These are phyloP conservation scores for Malurus melanocephalus DNA, from an alignment of 2,113 vertebrate species.

Conservation along the genomic window DNA sequence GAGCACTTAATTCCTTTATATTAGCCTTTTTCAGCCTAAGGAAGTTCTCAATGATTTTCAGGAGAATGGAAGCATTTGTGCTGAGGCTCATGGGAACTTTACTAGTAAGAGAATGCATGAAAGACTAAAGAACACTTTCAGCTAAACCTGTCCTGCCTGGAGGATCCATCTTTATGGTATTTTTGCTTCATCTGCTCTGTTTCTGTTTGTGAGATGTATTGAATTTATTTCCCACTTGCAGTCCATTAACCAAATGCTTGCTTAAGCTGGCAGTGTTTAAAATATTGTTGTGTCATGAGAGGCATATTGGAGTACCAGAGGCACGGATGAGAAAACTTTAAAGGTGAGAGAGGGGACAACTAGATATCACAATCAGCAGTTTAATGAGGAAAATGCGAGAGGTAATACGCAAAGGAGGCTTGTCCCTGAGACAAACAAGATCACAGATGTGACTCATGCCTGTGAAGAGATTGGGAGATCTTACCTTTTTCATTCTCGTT, in stretches of 20 bases:
- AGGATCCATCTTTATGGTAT: background rate
- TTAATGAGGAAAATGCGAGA: background rate
- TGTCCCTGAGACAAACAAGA: background rate
- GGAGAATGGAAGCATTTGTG: background rate
- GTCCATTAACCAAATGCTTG: background rate
- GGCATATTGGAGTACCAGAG: background rate
- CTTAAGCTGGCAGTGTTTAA: background rate
- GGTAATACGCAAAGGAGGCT: background rate
- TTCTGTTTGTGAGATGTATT: background rate
- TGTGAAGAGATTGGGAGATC: background rate
- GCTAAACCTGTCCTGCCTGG: background rate
- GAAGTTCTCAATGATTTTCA: background rate
- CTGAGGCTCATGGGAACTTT: background rate
- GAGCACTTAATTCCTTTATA: background rate
- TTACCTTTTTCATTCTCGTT: background rate
- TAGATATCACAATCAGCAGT: background rate
- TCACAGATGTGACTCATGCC: fast-evolving
- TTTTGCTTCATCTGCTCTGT: background rate
- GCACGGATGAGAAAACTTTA: background rate
- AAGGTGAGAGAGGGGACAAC: background rate
- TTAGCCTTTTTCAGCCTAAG: background rate
- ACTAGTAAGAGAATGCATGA: background rate
- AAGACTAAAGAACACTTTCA: background rate
- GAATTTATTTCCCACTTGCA: background rate
- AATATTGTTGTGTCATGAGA: background rate